These are phyloP conservation scores for Chaetogeoica ovagalla DNA, from an alignment of 2,888 invertebrate species.

Conservation along the genomic window DNA sequence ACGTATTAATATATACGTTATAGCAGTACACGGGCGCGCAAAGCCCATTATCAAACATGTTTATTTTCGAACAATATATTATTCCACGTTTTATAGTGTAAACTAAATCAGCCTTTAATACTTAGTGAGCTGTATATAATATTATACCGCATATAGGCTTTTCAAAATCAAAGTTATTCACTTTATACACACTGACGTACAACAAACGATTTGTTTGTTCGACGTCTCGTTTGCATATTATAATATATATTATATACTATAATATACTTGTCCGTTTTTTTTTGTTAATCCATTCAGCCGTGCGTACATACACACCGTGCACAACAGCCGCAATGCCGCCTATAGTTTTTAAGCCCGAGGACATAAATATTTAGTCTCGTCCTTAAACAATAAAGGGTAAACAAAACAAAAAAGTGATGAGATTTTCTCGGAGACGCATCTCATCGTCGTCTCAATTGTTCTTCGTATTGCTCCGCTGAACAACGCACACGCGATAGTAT, in stretches of 20 bases:
- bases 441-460: background rate
- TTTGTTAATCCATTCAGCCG: slow-evolving; percentile 26
- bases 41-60: too few species aligned
- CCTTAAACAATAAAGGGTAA: background rate
- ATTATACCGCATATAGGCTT: too few species aligned
- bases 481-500: background rate
- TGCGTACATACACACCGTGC: background rate
- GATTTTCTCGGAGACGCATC: background rate
- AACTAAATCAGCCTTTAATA: too few species aligned
- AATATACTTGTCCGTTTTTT: slow-evolving; percentile 17
- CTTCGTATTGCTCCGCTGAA: background rate
- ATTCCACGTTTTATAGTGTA: too few species aligned
- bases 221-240: slow-evolving; percentile 21
- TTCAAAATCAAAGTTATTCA: too few species aligned
- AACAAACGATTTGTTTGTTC: background rate
- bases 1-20: too few species aligned
- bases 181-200: too few species aligned
- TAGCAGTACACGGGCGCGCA: too few species aligned
- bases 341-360: slow-evolving; percentile 1
- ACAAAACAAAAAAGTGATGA: slow-evolving; percentile 2
- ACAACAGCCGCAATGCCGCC: background rate
- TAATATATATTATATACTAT: too few species aligned
- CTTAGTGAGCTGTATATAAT: too few species aligned
- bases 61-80: too few species aligned
- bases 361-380: slow-evolving; percentile 15